phyloP scores from a whole-genome alignment of 2,888 invertebrate genomes.

The Quadriops clusia region DNA sequence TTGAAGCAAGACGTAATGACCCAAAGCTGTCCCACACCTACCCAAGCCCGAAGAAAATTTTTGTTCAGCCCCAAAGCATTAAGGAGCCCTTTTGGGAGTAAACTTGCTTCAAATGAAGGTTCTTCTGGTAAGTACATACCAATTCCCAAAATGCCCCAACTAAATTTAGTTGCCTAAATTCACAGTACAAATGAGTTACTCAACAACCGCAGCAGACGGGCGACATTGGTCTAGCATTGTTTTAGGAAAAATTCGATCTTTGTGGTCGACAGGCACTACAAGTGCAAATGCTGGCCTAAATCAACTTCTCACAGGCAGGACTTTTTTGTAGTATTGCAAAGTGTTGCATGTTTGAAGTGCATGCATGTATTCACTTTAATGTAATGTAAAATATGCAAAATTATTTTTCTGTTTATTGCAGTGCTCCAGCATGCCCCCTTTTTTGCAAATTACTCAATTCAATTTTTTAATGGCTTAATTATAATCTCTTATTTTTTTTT shows the following conservation, averaged over 20 bases:
- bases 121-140: no score
- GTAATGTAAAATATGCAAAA: no score
- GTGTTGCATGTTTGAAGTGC: slow-evolving; percentile 2
- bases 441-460: no score
- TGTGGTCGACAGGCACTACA: slow-evolving; percentile 70
- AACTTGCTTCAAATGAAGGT: no score
- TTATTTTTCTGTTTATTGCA: no score
- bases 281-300: slow-evolving; percentile 72
- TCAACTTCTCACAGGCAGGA: slow-evolving; percentile 69
- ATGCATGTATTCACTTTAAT: no score
- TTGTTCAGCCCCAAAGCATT: slow-evolving; percentile 72
- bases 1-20: slow-evolving; percentile 42
- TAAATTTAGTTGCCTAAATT: background rate
- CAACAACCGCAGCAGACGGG: slow-evolving; percentile 39
- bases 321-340: slow-evolving; percentile 3
- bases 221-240: slow-evolving; percentile 64
- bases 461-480: no score
- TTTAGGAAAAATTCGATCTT: slow-evolving; percentile 77
- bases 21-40: slow-evolving; percentile 74
- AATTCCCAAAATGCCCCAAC: no score
- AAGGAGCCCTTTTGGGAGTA: slow-evolving; percentile 68
- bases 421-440: no score
- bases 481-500: no score
- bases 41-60: slow-evolving; percentile 62
- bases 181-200: background rate